These are phyloP conservation scores for Poeciliopsis turrubarensis DNA, from an alignment of 2,113 vertebrate species.

Conservation along the genomic window DNA sequence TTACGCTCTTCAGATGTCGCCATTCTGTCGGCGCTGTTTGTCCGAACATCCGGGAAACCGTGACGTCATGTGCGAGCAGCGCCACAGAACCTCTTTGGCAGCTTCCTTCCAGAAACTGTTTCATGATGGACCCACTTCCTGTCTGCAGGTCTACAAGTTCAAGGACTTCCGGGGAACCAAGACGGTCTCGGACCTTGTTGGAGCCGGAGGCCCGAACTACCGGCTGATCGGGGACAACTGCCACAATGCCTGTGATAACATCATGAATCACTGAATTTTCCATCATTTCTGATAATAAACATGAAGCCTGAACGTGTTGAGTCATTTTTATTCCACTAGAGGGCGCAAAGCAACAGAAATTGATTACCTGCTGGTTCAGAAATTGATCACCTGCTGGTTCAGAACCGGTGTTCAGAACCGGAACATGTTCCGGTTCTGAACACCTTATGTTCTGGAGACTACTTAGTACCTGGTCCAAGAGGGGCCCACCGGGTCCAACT, in stretches of 20 bases:
- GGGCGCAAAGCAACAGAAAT: neutral
- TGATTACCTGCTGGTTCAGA: neutral
- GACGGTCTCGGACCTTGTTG: conserved; percentile 13
- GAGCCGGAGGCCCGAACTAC: neutral
- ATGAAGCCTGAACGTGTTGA: neutral
- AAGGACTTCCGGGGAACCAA: neutral
- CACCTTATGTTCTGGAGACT: too few species aligned
- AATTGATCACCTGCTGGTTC: too few species aligned
- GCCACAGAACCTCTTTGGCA: too few species aligned
- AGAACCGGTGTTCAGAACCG: too few species aligned
- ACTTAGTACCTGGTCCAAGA: too few species aligned
- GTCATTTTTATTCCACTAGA: conserved; percentile 7
- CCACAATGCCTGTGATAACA: neutral
- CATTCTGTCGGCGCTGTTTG: too few species aligned
- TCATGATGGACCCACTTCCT: neutral
- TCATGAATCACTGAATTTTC: conserved; percentile 10
- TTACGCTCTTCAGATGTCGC: too few species aligned
- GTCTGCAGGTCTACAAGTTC: neutral
- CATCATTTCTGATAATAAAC: too few species aligned
- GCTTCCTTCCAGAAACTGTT: neutral
- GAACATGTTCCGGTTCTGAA: too few species aligned
- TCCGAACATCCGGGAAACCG: too few species aligned
- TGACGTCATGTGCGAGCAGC: too few species aligned
- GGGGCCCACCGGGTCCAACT: too few species aligned
- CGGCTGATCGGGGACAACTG: neutral